Percentiles rank a stretch among this genome's conserved stretches.
These are phyloP conservation scores for Actinia tenebrosa DNA, from an alignment of 64 coral and sea anemone genomes.

Conservation along the genomic window DNA sequence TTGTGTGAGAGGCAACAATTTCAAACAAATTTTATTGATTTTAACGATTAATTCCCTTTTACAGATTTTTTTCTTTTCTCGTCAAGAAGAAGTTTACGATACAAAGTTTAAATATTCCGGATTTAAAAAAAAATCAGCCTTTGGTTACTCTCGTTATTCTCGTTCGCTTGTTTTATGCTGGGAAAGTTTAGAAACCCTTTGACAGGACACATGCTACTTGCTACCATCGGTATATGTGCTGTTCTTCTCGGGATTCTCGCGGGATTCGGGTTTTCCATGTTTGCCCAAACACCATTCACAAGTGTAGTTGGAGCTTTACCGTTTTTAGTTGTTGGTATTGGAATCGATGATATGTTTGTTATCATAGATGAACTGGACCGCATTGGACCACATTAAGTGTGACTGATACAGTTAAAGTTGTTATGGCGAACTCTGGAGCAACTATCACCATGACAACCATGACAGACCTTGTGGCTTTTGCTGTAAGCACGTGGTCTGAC, in stretches of 20 bases:
- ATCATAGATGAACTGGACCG: slow-evolving; percentile 72
- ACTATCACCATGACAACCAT: slow-evolving; percentile 78
- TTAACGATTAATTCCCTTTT: no score
- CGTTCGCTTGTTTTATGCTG: slow-evolving; percentile 59
- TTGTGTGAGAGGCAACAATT: no score
- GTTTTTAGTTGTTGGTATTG: slow-evolving; percentile 49
- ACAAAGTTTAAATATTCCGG: no score
- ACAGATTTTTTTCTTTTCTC: no score
- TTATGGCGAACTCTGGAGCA: slow-evolving; percentile 59
- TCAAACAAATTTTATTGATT: no score
- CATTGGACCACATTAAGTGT: slow-evolving; percentile 27
- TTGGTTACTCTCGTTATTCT: slow-evolving; percentile 28
- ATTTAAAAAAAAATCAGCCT: no score
- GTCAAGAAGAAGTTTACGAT: no score
- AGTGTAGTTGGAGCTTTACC: slow-evolving; percentile 54
- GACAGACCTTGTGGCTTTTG: slow-evolving; percentile 66
- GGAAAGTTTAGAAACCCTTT: slow-evolving; percentile 61
- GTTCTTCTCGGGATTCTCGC: slow-evolving; percentile 57
- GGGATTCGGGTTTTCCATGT: slow-evolving; percentile 51
- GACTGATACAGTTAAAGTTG: slow-evolving; percentile 38
- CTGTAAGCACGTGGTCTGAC: slow-evolving; percentile 60
- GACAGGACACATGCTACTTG: slow-evolving; percentile 56
- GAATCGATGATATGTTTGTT: slow-evolving; percentile 73
- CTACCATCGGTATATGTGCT: slow-evolving; percentile 31
- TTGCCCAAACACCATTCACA: slow-evolving; percentile 45